These are phyloP conservation scores for Scomber scombrus DNA, from an alignment of 2,113 vertebrate genomes.

Conservation along the genomic window DNA sequence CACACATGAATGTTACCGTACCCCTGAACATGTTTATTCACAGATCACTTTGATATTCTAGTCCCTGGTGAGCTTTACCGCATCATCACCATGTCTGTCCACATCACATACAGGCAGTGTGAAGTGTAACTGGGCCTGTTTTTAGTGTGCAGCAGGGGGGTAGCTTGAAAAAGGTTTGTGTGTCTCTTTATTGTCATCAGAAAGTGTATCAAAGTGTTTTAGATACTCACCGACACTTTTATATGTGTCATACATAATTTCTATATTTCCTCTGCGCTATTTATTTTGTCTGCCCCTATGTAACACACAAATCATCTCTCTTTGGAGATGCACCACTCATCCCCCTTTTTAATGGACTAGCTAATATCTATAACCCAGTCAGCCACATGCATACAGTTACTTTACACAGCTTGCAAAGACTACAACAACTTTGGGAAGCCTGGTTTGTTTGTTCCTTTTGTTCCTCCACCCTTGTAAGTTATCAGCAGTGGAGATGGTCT, in stretches of 20 bases:
- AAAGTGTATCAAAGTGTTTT: not conserved
- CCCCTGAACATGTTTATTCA: no score
- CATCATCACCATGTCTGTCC: not conserved
- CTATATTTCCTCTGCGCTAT: constrained; percentile 20
- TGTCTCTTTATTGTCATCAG: not conserved
- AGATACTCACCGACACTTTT: not conserved
- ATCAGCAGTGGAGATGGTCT: constrained; percentile 34
- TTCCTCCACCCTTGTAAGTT: constrained; percentile 32
- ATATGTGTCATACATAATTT: constrained; percentile 30
- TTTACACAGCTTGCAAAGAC: constrained; percentile 30
- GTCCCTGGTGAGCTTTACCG: not conserved
- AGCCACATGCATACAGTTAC: not conserved
- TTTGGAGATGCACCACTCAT: no score
- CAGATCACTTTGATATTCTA: not conserved
- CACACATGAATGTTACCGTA: constrained; percentile 13
- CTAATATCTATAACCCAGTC: not conserved
- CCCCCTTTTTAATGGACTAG: not conserved
- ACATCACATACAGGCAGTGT: not conserved
- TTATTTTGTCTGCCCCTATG: constrained; percentile 15
- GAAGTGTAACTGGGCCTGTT: not conserved
- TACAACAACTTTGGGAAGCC: not conserved
- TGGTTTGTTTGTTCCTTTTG: constrained; percentile 6
- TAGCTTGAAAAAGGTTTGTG: not conserved
- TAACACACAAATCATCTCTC: not conserved
- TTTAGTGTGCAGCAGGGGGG: not conserved